Conservation (phyloP, 2,888 invertebrate species). For the Nesidiocoris tenuis region DNA sequence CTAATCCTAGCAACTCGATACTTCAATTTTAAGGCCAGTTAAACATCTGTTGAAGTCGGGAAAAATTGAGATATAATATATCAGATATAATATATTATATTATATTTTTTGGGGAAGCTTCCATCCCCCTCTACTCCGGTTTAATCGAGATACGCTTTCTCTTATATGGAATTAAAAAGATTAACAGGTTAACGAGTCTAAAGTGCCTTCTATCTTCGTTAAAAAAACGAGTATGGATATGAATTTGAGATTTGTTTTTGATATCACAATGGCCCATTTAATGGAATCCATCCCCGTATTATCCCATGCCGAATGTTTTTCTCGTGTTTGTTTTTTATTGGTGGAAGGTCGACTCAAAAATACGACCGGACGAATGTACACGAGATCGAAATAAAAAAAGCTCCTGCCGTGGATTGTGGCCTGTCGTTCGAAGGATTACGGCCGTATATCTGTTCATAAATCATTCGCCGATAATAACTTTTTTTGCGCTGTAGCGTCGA, state of each 20-base stretch:
- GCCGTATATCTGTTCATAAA: slow-evolving; percentile 9
- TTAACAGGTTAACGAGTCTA: slow-evolving; percentile 36
- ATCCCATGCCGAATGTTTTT: slow-evolving; percentile 20
- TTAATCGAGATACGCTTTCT: slow-evolving; percentile 26
- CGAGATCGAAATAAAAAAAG: slow-evolving; percentile 11
- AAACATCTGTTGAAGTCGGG: too few species aligned
- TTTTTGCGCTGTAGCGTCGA: slow-evolving; percentile 8
- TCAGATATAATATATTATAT: too few species aligned
- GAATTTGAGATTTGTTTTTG: slow-evolving; percentile 25
- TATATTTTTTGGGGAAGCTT: too few species aligned
- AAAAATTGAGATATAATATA: too few species aligned
- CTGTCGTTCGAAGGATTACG: slow-evolving; percentile 24
- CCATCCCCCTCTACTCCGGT: slow-evolving; percentile 29
- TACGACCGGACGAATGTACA: slow-evolving; percentile 2
- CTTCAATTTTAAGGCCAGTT: too few species aligned
- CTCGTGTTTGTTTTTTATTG: slow-evolving; percentile 3
- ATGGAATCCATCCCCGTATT: slow-evolving; percentile 1
- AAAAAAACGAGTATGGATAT: not conserved
- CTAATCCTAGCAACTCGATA: too few species aligned
- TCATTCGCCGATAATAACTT: not conserved
- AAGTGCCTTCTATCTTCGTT: slow-evolving; percentile 34
- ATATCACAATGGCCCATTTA: slow-evolving; percentile 23
- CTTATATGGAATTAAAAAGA: slow-evolving; percentile 27
- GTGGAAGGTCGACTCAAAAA: slow-evolving; percentile 15
- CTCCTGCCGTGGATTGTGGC: not conserved